phyloP scores from a whole-genome alignment of 2,113 vertebrate genomes.

The Perccottus glenii region DNA sequence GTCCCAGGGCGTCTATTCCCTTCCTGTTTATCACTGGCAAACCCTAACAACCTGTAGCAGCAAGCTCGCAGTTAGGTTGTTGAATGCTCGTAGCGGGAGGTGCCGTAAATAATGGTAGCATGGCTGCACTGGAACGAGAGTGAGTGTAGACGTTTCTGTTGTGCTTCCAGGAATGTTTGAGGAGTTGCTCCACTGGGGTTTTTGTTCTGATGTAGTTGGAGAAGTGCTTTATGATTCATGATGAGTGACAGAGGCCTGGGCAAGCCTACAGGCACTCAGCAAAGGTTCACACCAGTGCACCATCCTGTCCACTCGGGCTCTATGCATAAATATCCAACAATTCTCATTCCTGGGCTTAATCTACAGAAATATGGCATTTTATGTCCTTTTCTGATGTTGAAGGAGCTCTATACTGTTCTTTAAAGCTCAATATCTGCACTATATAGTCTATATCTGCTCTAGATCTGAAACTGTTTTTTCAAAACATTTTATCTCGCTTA shows the following conservation, averaged over 20 bases:
- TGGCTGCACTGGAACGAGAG: conserved; percentile 25
- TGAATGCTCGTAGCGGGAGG: conserved; percentile 38
- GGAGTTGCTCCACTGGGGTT: conserved; percentile 9
- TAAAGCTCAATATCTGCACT: no score
- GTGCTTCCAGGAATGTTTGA: conserved; percentile 25
- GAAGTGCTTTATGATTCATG: conserved; percentile 20
- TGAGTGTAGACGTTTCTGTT: conserved; percentile 10
- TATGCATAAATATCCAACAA: conserved; percentile 23
- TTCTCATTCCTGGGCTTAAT: neutral
- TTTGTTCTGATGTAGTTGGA: conserved; percentile 16
- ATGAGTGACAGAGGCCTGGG: conserved; percentile 14
- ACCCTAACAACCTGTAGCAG: conserved; percentile 50
- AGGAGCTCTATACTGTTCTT: conserved; percentile 1
- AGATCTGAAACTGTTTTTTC: no score
- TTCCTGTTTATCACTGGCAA: conserved; percentile 34
- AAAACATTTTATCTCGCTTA: no score
- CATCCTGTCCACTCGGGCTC: conserved; percentile 21
- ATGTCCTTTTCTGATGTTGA: conserved; percentile 1
- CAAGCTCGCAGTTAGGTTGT: conserved; percentile 39
- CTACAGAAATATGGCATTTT: neutral
- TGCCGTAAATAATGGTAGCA: conserved; percentile 39
- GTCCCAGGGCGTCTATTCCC: conserved; percentile 20
- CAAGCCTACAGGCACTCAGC: conserved; percentile 41
- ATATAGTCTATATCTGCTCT: no score
- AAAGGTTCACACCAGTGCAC: conserved; percentile 48